Conservation (phyloP, 1,140 invertebrate species). For the Paraescarpia echinospica region DNA sequence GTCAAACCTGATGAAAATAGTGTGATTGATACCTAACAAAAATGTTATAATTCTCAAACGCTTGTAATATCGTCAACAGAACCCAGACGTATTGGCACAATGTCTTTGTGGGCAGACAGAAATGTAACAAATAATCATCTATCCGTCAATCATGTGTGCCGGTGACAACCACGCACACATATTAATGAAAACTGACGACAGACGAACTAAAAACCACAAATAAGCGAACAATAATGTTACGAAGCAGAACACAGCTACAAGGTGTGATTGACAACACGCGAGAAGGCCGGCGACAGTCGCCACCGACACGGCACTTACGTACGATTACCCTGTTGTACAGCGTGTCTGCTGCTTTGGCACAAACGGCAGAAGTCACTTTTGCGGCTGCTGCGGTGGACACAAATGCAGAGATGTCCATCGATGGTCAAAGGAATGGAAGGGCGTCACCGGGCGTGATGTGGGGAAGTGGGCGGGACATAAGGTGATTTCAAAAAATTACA, state of each 20-base stretch:
- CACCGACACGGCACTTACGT: neutral
- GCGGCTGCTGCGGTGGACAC: neutral
- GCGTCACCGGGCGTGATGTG: neutral
- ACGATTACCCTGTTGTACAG: neutral
- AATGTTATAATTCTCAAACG: neutral
- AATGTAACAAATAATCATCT: constrained; percentile 6
- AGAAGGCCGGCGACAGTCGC: neutral
- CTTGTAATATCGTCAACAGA: neutral
- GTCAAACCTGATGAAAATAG: neutral
- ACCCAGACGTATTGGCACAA: neutral
- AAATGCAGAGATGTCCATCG: neutral
- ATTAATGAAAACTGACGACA: neutral
- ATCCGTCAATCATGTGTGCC: neutral
- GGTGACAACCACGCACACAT: neutral
- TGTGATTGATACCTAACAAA: neutral
- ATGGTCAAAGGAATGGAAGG: neutral
- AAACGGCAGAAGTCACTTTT: neutral
- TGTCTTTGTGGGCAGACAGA: neutral
- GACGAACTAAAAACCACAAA: neutral
- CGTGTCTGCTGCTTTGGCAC: neutral
- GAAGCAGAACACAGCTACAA: neutral
- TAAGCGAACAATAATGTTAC: constrained; percentile 6
- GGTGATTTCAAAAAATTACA: neutral
- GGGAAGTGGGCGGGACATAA: neutral
- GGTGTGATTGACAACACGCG: neutral